Evolutionary conservation across 1,140 invertebrate species (phyloP), one percentile per base, ranked within the genome.

Genomic region (Phenacoccus solenopsis): DNA sequence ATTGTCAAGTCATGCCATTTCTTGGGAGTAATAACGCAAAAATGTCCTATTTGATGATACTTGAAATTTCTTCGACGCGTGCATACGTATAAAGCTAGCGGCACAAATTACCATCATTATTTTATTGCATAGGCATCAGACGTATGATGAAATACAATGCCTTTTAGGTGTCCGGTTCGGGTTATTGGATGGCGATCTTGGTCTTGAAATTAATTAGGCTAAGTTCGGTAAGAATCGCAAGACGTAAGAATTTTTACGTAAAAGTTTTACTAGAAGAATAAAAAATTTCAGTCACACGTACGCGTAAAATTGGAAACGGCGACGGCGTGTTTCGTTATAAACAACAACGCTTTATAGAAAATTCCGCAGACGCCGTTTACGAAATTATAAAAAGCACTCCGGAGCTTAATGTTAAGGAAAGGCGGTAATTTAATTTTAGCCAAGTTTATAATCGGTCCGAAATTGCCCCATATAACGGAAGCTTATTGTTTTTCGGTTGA

Each of bases 361-460:
- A 49, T 49, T 49, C 38, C 38, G 38, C 38, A 49, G 38, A 49
- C 38, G 38, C 38, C 38, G 38, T 49, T 49, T 49, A 49, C 38
- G 38, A 49, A 49, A 49, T 49, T 49, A 49, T 49, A 49, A 49
- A 49, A 49, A 49, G 38, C 16, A 49, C 38, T 49, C 38, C 12
- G 38, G 20, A 49, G 38, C 38, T 49, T 49, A 49, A 49, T 49
- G 38, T 49, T 49, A 49, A 49, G 38, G 38, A 49, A 49, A n/a
- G 38, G 38, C 38, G 38, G 38, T 49, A 49, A 49, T 49, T 49
- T 49, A 49, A 49, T 49, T 49, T 49, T 49, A 49, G 38, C 38
- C 5, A 49, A 49, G 38, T 49, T 49, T 49, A 49, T 49, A 49
- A 49, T 49, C 38, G 38, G 38, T 49, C 38, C 38, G 38, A 49